A percentile compares a stretch with the other conserved stretches of the same genome.
phyloP scores from a whole-genome alignment of 1,140 invertebrate genomes.

The Phenacoccus solenopsis region DNA sequence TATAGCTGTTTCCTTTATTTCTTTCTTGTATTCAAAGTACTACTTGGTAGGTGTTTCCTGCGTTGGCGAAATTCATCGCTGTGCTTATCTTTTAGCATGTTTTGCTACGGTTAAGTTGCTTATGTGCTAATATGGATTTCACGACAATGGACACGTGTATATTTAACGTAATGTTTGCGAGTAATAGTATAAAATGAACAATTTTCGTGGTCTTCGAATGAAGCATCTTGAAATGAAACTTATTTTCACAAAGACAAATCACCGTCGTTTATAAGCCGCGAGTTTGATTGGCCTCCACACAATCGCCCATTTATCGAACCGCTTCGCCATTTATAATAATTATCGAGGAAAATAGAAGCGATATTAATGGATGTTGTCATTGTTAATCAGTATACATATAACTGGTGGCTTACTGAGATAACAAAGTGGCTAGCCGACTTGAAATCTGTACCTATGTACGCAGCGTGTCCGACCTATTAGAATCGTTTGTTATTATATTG shows the following conservation, averaged over 20 bases:
- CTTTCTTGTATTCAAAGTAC: too few species aligned
- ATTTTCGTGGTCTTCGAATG: too few species aligned
- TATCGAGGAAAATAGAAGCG: not conserved
- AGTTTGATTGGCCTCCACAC: not conserved
- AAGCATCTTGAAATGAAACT: too few species aligned
- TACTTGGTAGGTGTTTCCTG: too few species aligned
- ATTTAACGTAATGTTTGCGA: too few species aligned
- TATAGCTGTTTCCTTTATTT: too few species aligned
- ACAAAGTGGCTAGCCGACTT: not conserved
- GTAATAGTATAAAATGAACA: too few species aligned
- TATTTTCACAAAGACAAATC: not conserved
- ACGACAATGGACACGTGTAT: too few species aligned
- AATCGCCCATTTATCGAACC: not conserved
- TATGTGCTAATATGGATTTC: too few species aligned
- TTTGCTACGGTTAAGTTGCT: too few species aligned
- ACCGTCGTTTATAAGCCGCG: not conserved
- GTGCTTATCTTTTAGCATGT: too few species aligned
- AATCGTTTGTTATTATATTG: constrained; percentile 8
- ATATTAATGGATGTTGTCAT: constrained; percentile 13
- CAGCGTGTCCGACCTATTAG: not conserved
- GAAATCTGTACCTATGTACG: not conserved
- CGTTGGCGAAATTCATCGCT: too few species aligned
- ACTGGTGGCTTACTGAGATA: not conserved
- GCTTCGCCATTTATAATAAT: constrained; percentile 8
- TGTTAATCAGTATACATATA: constrained; percentile 7